Evolutionary conservation across 37 sponge, comb jelly and placozoan genomes (phyloP), one percentile per base, ranked within the genome.

Genomic region (Halichondria panicea): DNA sequence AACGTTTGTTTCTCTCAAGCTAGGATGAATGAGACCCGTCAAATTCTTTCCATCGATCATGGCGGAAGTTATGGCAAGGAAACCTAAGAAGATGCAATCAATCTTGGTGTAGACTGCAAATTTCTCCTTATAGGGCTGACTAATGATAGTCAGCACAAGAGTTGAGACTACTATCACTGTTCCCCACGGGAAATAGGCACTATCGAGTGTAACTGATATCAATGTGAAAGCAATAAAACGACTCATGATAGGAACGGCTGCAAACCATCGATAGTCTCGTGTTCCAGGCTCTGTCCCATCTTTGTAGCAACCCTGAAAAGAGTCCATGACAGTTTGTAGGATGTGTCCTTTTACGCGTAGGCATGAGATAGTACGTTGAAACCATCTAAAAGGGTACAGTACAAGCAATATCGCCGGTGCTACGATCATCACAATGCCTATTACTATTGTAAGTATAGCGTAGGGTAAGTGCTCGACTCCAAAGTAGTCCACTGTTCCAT

Each of bases 271-370:
- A 41, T 58, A 80, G 44, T 84, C 68, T 21, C 57, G 45, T 0
- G 74, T 55, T 12, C 79, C 68, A 24, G 59, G 52, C 41, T 81
- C 61, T 24, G 69, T 83, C 40, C 84, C 84, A 75, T 89, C 72
- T 37, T 83, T 75, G 55, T 84, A 89, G 72, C 90, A 84, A 13
- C 90, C 85, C 34, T 89, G 76, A 64, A 80, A 89, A 0, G 54
- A 63, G 37, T 79, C 80, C 32, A 89, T 34, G 32, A 89, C 70
- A 27, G 68, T 70, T 24, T 80, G 74, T 3, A 72, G 55, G 1
- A 42, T 31, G 13, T 57, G 59, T 11, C 55, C n/a, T 4, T 37
- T 32, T n/a, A 72, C 0, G 6, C 35, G 5, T 35, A n/a, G 57
- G 56, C 36, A 8, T 25, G 24, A 27, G 25, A 69, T 25, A 69